These are phyloP conservation scores for Tenthredo livida DNA, from an alignment of 2,888 invertebrate species.

Conservation along the genomic window DNA sequence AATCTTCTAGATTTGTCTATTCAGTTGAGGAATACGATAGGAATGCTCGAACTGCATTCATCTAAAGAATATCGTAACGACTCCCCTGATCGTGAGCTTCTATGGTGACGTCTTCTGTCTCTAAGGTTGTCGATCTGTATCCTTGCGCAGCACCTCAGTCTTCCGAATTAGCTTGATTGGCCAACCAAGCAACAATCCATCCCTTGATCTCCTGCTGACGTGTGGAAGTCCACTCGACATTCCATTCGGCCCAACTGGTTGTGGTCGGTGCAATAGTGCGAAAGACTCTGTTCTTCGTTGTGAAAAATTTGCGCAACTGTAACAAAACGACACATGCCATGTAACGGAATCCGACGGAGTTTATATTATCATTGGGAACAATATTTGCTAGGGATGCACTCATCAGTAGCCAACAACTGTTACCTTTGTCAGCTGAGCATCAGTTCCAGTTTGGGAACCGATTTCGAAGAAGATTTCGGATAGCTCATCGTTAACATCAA, in stretches of 20 bases:
- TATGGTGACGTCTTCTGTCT: not conserved
- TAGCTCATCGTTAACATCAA: not conserved
- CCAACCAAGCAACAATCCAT: constrained; percentile 8
- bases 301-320: constrained; percentile 28
- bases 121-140: not conserved
- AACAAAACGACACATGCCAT: not conserved
- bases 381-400: not conserved
- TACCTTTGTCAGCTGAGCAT: constrained; percentile 55
- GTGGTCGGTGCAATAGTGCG: constrained; percentile 6
- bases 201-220: constrained; percentile 29
- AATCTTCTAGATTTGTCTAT: too few species aligned
- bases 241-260: constrained; percentile 27
- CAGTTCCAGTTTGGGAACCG: constrained; percentile 54
- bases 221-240: constrained; percentile 52
- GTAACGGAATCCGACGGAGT: not conserved
- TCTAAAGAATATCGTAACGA: too few species aligned
- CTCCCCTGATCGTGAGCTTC: not conserved
- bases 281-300: not conserved
- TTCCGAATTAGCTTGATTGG: not conserved
- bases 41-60: too few species aligned
- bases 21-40: too few species aligned
- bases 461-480: constrained; percentile 50
- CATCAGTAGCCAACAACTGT: not conserved
- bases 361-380: too few species aligned
- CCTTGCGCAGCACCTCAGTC: not conserved